These are phyloP conservation scores for Campoplex nolae DNA, from an alignment of 2,888 invertebrate species.

Conservation along the genomic window DNA sequence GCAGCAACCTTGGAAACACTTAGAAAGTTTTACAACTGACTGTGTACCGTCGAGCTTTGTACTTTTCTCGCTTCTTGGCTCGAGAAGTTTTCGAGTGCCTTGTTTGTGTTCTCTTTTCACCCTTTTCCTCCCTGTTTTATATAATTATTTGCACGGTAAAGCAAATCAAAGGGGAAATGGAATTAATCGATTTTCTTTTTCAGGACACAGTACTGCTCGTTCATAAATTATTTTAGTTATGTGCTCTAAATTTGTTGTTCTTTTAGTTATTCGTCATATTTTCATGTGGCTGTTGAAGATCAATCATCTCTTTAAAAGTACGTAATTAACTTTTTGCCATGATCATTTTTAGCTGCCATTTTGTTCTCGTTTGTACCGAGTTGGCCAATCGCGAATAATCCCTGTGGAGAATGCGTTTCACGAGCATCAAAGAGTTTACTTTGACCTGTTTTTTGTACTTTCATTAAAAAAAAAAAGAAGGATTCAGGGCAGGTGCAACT, in stretches of 20 bases:
- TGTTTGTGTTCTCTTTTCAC: background rate
- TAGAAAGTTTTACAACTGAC: constrained; percentile 17
- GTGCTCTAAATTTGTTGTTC: no score
- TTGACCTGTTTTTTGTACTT: background rate
- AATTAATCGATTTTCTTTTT: background rate
- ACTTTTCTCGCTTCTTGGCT: background rate
- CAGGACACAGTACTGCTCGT: background rate
- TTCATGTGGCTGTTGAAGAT: background rate
- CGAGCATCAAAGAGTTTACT: background rate
- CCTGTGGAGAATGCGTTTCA: background rate
- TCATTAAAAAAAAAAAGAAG: background rate
- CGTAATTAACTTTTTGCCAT: background rate
- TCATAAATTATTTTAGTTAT: no score
- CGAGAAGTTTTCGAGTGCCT: background rate
- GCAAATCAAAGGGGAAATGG: background rate
- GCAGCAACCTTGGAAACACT: constrained; percentile 20
- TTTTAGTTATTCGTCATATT: background rate
- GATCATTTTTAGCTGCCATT: no score
- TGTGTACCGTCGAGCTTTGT: background rate
- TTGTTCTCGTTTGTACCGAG: background rate
- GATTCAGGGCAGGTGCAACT: background rate
- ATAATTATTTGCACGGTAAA: background rate
- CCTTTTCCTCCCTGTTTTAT: constrained; percentile 1
- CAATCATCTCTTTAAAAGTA: background rate
- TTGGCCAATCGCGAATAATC: no score